Conservation (phyloP, 1,140 invertebrate species). For the Steinernema feltiae region DNA sequence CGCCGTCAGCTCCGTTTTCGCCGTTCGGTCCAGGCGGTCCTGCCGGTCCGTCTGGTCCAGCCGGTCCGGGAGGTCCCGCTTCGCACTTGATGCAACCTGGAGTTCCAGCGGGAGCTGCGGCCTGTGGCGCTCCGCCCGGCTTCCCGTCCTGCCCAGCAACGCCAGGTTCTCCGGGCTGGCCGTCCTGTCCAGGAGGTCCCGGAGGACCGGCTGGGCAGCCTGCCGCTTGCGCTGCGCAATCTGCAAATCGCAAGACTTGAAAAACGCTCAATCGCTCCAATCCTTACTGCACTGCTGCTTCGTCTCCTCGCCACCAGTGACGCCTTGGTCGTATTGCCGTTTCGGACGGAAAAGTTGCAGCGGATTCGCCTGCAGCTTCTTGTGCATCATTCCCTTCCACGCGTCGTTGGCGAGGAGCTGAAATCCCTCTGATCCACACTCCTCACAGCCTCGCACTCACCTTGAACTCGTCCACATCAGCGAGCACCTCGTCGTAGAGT, state of each 20-base stretch:
- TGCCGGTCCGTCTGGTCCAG: not conserved
- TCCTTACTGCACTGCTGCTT: not conserved
- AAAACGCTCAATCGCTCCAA: too few relatives aligned
- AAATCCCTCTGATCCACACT: too few relatives aligned
- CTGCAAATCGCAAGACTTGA: not conserved
- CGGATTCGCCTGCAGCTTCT: not conserved
- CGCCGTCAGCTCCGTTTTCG: not conserved
- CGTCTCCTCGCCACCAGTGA: not conserved
- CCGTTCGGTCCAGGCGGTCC: not conserved
- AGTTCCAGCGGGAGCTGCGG: not conserved
- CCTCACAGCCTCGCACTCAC: too few relatives aligned
- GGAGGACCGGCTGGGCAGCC: not conserved
- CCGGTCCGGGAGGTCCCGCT: not conserved
- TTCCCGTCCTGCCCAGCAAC: not conserved
- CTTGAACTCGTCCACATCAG: too few relatives aligned
- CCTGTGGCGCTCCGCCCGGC: not conserved
- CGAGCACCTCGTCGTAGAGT: too few relatives aligned
- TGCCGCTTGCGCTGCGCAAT: not conserved
- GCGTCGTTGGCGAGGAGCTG: not conserved
- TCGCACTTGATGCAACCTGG: not conserved
- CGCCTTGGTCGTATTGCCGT: not conserved
- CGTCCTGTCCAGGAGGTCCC: not conserved
- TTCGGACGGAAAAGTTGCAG: not conserved
- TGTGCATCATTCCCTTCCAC: not conserved
- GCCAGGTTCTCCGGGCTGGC: not conserved